Conservation (phyloP, 2,113 vertebrate species). For the Eubucco bourcierii region DNA sequence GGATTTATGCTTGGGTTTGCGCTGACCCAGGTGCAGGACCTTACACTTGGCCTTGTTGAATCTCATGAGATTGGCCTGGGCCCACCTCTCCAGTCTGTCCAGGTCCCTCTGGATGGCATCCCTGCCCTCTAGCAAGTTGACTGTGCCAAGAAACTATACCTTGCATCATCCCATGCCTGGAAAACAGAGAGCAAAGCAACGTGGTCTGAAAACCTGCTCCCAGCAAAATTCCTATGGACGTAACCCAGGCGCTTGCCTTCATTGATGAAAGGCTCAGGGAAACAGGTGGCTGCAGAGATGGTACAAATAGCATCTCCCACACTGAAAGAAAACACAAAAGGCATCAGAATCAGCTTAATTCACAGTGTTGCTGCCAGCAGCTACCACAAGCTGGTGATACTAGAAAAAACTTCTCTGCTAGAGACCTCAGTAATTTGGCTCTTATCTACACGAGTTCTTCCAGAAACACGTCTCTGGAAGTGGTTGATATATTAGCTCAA, state of each 20-base stretch:
- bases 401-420: background rate
- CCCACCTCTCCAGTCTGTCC: no score
- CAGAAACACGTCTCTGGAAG: background rate
- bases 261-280: constrained; percentile 92
- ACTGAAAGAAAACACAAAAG: constrained; percentile 70
- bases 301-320: constrained; percentile 95
- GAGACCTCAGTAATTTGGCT: background rate
- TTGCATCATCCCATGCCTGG: constrained; percentile 95
- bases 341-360: background rate
- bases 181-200: constrained; percentile 93
- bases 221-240: constrained; percentile 92
- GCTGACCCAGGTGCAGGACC: no score
- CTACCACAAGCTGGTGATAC: background rate
- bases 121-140: no score
- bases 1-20: no score
- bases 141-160: constrained; percentile 70
- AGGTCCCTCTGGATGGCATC: no score
- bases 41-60: no score
- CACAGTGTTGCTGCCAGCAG: background rate
- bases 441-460: background rate
- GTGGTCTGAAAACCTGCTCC: constrained; percentile 91
- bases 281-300: constrained; percentile 92
- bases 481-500: background rate
- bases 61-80: no score
- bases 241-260: constrained; percentile 93